Conservation (phyloP, 2,113 vertebrate species). For the Australoheros scitulus region DNA sequence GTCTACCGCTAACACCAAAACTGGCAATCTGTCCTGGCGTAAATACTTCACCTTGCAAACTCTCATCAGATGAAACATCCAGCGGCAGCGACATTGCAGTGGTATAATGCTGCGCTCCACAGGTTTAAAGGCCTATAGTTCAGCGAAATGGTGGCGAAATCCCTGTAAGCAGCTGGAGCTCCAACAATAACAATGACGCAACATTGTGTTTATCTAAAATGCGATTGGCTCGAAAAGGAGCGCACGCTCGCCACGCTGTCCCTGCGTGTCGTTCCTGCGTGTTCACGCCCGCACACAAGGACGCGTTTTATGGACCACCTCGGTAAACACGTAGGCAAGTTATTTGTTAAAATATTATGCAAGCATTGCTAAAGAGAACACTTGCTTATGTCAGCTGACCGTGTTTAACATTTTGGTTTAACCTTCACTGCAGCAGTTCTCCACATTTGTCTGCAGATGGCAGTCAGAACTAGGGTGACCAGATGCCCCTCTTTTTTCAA, state of each 20-base stretch:
- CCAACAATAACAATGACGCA: constrained; percentile 74
- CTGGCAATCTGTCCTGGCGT: background rate
- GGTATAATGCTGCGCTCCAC: background rate
- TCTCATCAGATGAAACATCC: constrained; percentile 61
- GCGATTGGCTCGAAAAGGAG: constrained; percentile 60
- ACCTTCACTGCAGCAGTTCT: background rate
- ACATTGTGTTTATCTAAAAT: constrained; percentile 64
- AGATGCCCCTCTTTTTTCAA: background rate
- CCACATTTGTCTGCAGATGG: constrained; percentile 53
- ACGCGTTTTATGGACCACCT: background rate
- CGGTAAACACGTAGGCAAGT: background rate
- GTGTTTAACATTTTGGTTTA: background rate
- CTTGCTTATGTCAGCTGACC: background rate
- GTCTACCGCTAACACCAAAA: background rate
- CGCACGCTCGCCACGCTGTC: constrained; percentile 1
- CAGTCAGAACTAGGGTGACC: constrained; percentile 25
- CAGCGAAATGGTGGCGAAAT: constrained; percentile 51
- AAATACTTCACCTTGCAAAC: constrained; percentile 68
- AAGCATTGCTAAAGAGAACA: background rate
- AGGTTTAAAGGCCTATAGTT: background rate
- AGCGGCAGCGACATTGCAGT: constrained; percentile 54
- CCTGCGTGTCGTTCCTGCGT: background rate
- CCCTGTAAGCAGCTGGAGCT: constrained; percentile 9
- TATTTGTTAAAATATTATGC: background rate
- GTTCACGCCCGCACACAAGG: background rate